These are phyloP conservation scores for Aricia artaxerxes DNA, from an alignment of 2,888 invertebrate species.

Conservation along the genomic window DNA sequence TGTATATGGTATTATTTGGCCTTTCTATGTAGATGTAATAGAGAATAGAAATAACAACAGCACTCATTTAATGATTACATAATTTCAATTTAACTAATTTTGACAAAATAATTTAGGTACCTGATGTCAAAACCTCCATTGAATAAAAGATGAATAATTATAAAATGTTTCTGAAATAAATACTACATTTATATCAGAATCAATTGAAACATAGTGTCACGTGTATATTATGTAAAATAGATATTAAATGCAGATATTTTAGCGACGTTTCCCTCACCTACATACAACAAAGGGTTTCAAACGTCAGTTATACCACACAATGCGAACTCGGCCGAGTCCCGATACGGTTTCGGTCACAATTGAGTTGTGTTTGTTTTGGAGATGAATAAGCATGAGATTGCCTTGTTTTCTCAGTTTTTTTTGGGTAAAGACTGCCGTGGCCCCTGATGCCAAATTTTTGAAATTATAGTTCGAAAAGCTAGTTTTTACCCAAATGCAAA, in stretches of 20 bases:
- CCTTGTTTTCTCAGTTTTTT: neutral
- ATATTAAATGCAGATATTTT: neutral
- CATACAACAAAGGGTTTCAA: conserved; percentile 1
- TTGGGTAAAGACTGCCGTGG: neutral
- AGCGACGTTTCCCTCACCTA: conserved; percentile 13
- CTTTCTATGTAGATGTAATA: no score
- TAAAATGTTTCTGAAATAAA: neutral
- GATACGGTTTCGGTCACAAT: conserved; percentile 7
- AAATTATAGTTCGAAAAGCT: no score
- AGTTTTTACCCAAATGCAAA: neutral
- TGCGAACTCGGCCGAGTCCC: neutral
- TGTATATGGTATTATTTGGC: no score
- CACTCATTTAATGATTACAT: no score
- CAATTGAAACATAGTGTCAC: neutral
- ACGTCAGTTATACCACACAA: conserved; percentile 8
- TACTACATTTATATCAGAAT: neutral
- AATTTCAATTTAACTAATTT: no score
- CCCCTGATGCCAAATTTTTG: neutral
- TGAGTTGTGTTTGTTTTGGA: neutral
- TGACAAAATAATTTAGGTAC: no score
- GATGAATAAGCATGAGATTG: neutral
- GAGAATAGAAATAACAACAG: no score
- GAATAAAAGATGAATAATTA: no score
- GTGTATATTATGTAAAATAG: neutral
- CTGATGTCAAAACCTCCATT: no score